Percentiles rank a stretch among this genome's conserved stretches.
Conservation (phyloP, 2,888 invertebrate species). For the Loripinus fragilis region DNA sequence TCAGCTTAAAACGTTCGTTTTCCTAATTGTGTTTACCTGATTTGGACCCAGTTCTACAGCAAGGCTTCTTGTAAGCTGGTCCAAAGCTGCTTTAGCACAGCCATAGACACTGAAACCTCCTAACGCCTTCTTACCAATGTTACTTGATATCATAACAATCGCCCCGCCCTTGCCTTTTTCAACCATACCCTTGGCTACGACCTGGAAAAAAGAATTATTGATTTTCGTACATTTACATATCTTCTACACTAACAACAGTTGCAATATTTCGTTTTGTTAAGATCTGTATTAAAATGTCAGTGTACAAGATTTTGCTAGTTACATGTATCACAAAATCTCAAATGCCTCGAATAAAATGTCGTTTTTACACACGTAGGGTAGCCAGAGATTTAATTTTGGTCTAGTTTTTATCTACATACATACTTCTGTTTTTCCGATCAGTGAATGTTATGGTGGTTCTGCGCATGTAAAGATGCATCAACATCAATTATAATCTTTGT, state of each 20-base stretch:
- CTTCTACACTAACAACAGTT: neutral
- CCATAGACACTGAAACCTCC: neutral
- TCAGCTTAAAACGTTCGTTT: too few relatives aligned
- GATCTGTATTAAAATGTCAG: neutral
- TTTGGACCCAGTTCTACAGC: neutral
- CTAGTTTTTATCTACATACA: too few relatives aligned
- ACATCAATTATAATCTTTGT: too few relatives aligned
- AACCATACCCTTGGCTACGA: slow-evolving; percentile 1
- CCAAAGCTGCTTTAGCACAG: neutral
- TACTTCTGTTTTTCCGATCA: too few relatives aligned
- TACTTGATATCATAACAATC: slow-evolving; percentile 6
- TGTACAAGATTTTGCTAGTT: neutral
- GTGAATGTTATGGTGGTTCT: too few relatives aligned
- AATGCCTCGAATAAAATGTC: too few relatives aligned
- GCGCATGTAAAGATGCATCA: too few relatives aligned
- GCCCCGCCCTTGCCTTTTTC: neutral
- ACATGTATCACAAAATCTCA: too few relatives aligned
- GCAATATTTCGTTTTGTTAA: neutral
- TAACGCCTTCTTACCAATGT: neutral
- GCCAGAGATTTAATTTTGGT: too few relatives aligned
- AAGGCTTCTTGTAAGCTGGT: neutral
- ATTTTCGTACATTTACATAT: too few relatives aligned
- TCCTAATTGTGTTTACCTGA: slow-evolving; percentile 7
- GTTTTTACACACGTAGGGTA: too few relatives aligned
- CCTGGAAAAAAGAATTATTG: neutral